phyloP scores from a whole-genome alignment of 2,888 invertebrate genomes.

The Lepetodrilus schrolli region DNA sequence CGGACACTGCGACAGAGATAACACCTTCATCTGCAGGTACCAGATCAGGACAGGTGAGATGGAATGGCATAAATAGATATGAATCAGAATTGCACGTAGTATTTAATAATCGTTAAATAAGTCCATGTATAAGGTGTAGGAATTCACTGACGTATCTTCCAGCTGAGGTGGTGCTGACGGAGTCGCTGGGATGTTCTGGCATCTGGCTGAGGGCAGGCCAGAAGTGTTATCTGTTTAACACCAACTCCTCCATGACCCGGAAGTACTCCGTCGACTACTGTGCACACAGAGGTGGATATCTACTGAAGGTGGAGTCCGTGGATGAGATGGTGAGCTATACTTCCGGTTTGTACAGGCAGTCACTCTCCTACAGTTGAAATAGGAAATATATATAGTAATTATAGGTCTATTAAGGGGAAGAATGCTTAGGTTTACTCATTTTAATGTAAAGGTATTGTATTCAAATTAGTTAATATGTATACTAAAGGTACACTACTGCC shows the following conservation, averaged over 20 bases:
- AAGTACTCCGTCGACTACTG: slow-evolving; percentile 40
- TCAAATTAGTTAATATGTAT: too few relatives aligned
- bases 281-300: slow-evolving; percentile 36
- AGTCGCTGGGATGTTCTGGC: slow-evolving; percentile 41
- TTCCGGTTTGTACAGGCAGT: background rate
- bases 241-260: slow-evolving; percentile 41
- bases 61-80: background rate
- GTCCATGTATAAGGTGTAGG: too few relatives aligned
- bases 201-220: slow-evolving; percentile 51
- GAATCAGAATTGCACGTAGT: background rate
- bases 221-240: slow-evolving; percentile 50
- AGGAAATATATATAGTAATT: too few relatives aligned
- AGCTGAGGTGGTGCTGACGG: background rate
- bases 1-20: slow-evolving; percentile 3
- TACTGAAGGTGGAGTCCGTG: slow-evolving; percentile 45
- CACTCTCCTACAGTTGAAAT: too few relatives aligned
- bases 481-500: too few relatives aligned
- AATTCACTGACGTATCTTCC: background rate
- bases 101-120: too few relatives aligned
- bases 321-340: slow-evolving; percentile 47
- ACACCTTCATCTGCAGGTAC: slow-evolving; percentile 25
- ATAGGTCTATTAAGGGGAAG: too few relatives aligned
- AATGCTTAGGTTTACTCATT: too few relatives aligned
- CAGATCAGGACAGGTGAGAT: background rate
- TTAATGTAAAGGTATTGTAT: too few relatives aligned